These are phyloP conservation scores for Carettochelys insculpta DNA, from an alignment of 2,113 vertebrate genomes.

Conservation along the genomic window DNA sequence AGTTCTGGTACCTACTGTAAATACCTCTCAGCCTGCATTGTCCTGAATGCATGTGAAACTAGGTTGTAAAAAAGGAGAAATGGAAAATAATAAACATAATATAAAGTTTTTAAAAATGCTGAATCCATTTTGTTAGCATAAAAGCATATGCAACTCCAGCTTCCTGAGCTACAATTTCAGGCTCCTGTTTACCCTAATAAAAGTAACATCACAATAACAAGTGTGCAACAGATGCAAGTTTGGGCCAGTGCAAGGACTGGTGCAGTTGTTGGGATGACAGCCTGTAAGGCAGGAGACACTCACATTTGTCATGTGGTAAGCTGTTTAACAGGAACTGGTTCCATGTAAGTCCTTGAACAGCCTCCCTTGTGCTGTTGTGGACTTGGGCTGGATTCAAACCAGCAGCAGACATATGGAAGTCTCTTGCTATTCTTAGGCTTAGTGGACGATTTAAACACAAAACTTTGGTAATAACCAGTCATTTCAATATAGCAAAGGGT, in stretches of 20 bases:
- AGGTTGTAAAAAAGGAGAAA: not conserved
- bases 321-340: accelerated
- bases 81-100: not conserved
- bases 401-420: not conserved
- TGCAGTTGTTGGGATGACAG: accelerated
- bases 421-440: not conserved
- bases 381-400: not conserved
- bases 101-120: not conserved
- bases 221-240: not conserved
- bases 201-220: not conserved
- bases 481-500: not conserved
- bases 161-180: not conserved
- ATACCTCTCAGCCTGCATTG: not conserved
- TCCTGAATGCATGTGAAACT: not conserved
- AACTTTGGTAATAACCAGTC: conserved; percentile 21
- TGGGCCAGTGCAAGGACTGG: not conserved
- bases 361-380: not conserved
- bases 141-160: not conserved
- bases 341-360: accelerated
- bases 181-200: accelerated
- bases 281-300: accelerated
- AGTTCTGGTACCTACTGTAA: accelerated
- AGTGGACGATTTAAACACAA: conserved; percentile 5
- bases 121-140: not conserved
- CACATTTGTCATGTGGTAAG: not conserved